phyloP scores from a whole-genome alignment of 2,113 vertebrate species.

The Dissostichus mawsoni region DNA sequence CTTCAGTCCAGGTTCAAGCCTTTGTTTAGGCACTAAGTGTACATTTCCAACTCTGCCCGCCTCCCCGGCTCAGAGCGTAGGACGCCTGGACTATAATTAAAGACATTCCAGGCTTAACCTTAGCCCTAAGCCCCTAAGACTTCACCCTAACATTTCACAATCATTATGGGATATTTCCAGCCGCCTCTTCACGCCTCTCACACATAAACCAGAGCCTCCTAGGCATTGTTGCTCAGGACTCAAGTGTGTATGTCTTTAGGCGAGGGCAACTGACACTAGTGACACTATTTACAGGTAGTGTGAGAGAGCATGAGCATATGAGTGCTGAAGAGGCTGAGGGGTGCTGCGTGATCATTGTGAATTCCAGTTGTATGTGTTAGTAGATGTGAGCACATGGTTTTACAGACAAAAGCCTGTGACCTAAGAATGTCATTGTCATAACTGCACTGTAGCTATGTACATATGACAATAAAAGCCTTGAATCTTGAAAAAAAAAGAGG shows the following conservation, averaged over 20 bases:
- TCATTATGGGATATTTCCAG: conserved; percentile 74
- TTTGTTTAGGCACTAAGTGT: conserved; percentile 56
- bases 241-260: conserved; percentile 30
- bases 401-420: background rate
- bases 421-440: too few relatives aligned
- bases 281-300: background rate
- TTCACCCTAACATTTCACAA: conserved; percentile 68
- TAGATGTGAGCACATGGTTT: conserved; percentile 8
- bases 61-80: conserved; percentile 39
- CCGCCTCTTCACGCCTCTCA: conserved; percentile 59
- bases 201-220: conserved; percentile 24
- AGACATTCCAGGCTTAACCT: conserved; percentile 82
- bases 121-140: conserved; percentile 64
- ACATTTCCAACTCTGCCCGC: conserved; percentile 46
- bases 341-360: conserved; percentile 15
- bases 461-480: too few relatives aligned
- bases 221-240: conserved; percentile 32
- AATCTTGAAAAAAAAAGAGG: background rate
- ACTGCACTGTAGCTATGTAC: too few relatives aligned
- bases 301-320: conserved; percentile 10
- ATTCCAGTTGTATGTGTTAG: conserved; percentile 8
- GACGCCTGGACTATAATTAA: conserved; percentile 79
- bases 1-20: conserved; percentile 32
- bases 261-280: conserved; percentile 8
- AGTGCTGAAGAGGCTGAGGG: conserved; percentile 3